Percentiles rank a stretch among this genome's conserved stretches.
These are phyloP conservation scores for Leucopsar rothschildi DNA, from an alignment of 2,113 vertebrate species.

Conservation along the genomic window DNA sequence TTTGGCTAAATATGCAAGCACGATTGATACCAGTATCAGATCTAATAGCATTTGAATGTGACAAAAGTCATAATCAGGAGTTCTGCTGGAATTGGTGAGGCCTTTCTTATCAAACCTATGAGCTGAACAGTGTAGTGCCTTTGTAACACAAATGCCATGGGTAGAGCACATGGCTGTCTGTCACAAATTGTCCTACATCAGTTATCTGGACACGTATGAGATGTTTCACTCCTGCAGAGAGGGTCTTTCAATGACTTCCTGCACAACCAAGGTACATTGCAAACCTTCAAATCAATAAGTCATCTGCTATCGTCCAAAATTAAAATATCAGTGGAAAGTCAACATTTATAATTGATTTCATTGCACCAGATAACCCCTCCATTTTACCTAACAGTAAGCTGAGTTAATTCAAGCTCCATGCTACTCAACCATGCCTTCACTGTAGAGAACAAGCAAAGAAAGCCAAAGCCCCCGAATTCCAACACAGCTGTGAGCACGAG, in stretches of 20 bases:
- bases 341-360: not conserved
- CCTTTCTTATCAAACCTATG: not conserved
- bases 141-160: not conserved
- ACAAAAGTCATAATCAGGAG: not conserved
- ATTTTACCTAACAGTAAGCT: not conserved
- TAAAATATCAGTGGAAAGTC: not conserved
- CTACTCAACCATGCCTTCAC: not conserved
- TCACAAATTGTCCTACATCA: not conserved
- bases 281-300: not conserved
- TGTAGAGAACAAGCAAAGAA: not conserved
- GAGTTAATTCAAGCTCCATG: slow-evolving; percentile 17
- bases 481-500: rapidly evolving
- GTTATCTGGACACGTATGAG: not conserved
- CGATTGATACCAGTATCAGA: not conserved
- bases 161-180: not conserved
- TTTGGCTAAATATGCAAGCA: not conserved
- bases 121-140: not conserved
- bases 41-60: not conserved
- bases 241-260: not conserved
- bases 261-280: not conserved
- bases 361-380: not conserved
- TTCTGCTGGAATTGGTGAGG: not conserved
- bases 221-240: not conserved
- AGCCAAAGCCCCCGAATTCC: not conserved
- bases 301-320: not conserved